Conservation (phyloP, 64 coral and sea anemone species). For the Astreopora myriophthalma region DNA sequence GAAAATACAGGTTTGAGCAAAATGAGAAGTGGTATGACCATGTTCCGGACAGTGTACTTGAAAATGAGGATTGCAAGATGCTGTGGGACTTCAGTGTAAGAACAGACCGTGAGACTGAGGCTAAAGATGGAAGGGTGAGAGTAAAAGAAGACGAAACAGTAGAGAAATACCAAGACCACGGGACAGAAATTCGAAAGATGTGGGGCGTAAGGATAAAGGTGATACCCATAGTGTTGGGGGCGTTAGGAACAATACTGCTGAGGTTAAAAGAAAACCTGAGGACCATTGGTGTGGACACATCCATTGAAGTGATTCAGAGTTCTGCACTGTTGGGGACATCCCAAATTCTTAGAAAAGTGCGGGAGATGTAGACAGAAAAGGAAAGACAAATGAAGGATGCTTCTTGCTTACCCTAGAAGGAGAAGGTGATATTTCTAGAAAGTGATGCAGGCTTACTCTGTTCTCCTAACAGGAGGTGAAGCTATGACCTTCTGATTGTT, state of each 20-base stretch:
- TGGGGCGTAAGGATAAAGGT: slow-evolving; percentile 35
- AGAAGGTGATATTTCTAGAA: no score
- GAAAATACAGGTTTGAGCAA: neutral
- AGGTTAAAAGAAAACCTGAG: slow-evolving; percentile 33
- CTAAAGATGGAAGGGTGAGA: slow-evolving; percentile 16
- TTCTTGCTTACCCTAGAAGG: no score
- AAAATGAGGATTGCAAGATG: slow-evolving; percentile 36
- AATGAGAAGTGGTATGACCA: slow-evolving; percentile 43
- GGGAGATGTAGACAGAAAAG: neutral
- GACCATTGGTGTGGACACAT: neutral
- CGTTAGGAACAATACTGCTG: slow-evolving; percentile 20
- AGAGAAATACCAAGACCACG: slow-evolving; percentile 12
- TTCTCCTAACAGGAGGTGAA: no score
- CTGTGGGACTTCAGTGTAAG: slow-evolving; percentile 28
- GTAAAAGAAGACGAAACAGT: slow-evolving; percentile 42
- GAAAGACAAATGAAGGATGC: neutral
- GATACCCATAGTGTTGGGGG: slow-evolving; percentile 32
- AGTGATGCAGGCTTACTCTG: no score
- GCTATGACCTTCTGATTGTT: no score
- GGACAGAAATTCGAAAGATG: slow-evolving; percentile 30
- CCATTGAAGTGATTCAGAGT: neutral
- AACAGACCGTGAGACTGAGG: slow-evolving; percentile 26
- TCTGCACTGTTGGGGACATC: neutral
- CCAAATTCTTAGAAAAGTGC: neutral
- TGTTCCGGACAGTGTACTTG: slow-evolving; percentile 17